phyloP scores from a whole-genome alignment of 2,113 vertebrate species.

The Eptesicus fuscus region DNA sequence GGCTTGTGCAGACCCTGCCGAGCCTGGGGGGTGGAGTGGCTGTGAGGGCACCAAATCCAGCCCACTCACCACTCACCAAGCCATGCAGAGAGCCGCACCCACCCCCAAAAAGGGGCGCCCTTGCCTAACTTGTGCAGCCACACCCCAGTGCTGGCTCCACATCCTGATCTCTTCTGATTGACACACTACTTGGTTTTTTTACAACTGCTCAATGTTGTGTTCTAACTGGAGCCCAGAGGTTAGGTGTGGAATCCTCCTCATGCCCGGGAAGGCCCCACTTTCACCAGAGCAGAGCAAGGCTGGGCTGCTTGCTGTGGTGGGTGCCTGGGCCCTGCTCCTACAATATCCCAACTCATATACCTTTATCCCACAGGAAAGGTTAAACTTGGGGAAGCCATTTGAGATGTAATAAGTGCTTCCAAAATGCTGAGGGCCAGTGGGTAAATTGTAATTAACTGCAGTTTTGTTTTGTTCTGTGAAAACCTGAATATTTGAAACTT shows the following conservation, averaged over 20 bases:
- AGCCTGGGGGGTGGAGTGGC: fast-evolving
- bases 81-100: not conserved
- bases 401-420: not conserved
- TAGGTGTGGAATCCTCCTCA: not conserved
- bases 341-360: not conserved
- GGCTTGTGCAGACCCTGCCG: no score
- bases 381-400: not conserved
- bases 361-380: not conserved
- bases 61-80: not conserved
- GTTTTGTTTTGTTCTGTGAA: not conserved
- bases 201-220: no score
- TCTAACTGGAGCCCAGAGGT: not conserved
- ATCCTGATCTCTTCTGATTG: not conserved
- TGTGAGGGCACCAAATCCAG: not conserved
- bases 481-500: not conserved
- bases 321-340: no score
- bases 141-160: fast-evolving
- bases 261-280: fast-evolving
- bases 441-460: not conserved
- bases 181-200: not conserved
- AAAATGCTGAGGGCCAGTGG: not conserved
- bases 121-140: no score
- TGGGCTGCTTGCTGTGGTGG: fast-evolving
- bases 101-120: no score
- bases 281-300: not conserved